Evolutionary conservation across 1,140 invertebrate genomes (phyloP).

Genomic region (Lordiphosa clarofinis): DNA sequence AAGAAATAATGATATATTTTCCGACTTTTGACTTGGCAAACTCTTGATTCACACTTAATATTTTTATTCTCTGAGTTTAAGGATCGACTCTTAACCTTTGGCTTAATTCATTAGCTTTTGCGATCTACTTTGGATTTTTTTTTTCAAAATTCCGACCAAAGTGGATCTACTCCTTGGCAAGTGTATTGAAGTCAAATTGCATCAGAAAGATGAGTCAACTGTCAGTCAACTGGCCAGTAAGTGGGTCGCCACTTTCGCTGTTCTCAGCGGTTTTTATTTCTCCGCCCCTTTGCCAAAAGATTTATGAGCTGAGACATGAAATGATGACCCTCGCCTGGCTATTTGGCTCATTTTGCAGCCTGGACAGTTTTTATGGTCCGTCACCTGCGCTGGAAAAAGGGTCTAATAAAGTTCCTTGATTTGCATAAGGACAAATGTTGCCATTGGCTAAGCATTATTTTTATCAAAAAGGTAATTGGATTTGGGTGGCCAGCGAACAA

Average conservation of each 20-base stretch:
- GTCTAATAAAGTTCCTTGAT: conserved; percentile 70
- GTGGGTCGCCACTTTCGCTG: conserved; percentile 33
- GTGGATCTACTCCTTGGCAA: too few species aligned
- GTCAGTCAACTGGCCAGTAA: conserved; percentile 23
- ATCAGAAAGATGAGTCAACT: conserved; percentile 55
- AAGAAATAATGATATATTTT: too few species aligned
- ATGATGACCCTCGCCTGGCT: conserved; percentile 61
- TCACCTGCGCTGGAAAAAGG: conserved; percentile 64
- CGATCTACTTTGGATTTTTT: too few species aligned
- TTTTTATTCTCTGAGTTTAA: too few species aligned
- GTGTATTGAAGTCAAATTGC: conserved; percentile 45
- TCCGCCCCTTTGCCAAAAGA: conserved; percentile 17
- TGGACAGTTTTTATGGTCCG: conserved; percentile 68
- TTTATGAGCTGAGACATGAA: conserved; percentile 72
- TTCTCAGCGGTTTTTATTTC: conserved; percentile 67
- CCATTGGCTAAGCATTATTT: conserved; percentile 46
- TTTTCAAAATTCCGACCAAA: too few species aligned
- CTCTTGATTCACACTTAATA: too few species aligned
- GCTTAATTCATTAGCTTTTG: too few species aligned
- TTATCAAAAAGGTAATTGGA: conserved; percentile 68
- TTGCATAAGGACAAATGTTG: conserved; percentile 66
- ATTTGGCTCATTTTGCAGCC: conserved; percentile 45
- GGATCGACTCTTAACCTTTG: too few species aligned
- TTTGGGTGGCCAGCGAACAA: conserved; percentile 31
- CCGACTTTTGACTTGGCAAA: too few species aligned